A percentile compares a stretch with the other conserved stretches of the same genome.
These are phyloP conservation scores for Rhadina sibilatrix DNA, from an alignment of 2,113 vertebrate species.

Conservation along the genomic window DNA sequence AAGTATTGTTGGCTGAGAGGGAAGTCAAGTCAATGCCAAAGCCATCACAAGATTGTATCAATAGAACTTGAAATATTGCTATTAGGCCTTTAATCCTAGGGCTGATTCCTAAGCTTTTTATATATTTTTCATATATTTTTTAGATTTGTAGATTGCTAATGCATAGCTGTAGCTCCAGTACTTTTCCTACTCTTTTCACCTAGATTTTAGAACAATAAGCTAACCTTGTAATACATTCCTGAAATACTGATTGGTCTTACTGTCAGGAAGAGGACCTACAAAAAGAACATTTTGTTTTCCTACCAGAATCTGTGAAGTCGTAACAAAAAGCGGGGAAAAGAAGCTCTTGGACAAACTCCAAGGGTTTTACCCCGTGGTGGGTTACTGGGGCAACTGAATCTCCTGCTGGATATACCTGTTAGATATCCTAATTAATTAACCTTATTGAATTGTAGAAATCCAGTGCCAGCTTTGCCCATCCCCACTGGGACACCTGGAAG, in stretches of 20 bases:
- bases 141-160: not conserved
- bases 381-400: not conserved
- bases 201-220: not conserved
- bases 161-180: not conserved
- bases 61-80: not conserved
- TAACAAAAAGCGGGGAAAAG: not conserved
- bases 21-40: not conserved
- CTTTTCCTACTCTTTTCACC: not conserved
- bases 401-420: not conserved
- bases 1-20: not conserved
- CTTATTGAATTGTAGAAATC: not conserved
- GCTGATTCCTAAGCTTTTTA: not conserved
- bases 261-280: not conserved
- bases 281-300: not conserved
- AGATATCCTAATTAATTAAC: not conserved
- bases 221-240: not conserved
- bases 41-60: not conserved
- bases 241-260: not conserved
- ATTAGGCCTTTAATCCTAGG: not conserved
- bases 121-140: not conserved
- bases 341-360: not conserved
- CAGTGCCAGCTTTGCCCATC: accelerated
- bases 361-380: accelerated
- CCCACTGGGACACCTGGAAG: not conserved
- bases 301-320: not conserved